Evolutionary conservation across 2,113 vertebrate genomes (phyloP).

Genomic region (Sminthopsis crassicaudata): DNA sequence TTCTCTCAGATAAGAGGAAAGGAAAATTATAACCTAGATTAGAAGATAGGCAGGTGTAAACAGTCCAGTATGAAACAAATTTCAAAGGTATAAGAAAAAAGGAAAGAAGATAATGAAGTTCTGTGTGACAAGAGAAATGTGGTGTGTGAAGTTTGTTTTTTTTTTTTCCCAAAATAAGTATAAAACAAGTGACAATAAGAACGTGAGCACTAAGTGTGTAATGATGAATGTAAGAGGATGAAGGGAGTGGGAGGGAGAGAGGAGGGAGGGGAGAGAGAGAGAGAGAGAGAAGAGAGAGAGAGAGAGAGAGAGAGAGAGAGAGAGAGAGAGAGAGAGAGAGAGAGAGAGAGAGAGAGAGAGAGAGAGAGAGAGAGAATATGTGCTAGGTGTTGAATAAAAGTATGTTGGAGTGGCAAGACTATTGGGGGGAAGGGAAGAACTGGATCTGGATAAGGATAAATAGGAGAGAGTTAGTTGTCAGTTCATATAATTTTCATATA

Average conservation of each 20-base stretch:
- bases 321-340: too few relatives aligned
- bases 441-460: not conserved
- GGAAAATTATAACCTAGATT: constrained; percentile 65
- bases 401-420: constrained; percentile 39
- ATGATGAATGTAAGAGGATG: constrained; percentile 39
- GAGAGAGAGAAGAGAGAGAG: not conserved
- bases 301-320: not conserved
- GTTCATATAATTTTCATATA: constrained; percentile 81
- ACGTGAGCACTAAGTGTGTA: constrained; percentile 53
- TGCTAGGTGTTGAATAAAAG: constrained; percentile 41
- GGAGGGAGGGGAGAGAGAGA: not conserved
- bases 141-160: constrained; percentile 69
- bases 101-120: constrained; percentile 70
- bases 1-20: not conserved
- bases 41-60: constrained; percentile 73
- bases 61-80: constrained; percentile 70
- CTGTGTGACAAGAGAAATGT: constrained; percentile 74
- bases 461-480: constrained; percentile 66
- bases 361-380: not conserved
- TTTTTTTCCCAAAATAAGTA: constrained; percentile 51
- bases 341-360: not conserved
- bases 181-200: constrained; percentile 57
- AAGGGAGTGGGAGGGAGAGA: not conserved
- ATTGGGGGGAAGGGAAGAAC: constrained; percentile 46
- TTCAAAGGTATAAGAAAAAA: constrained; percentile 56